Evolutionary conservation across 1,140 invertebrate genomes (phyloP).

Genomic region (Limonius californicus): DNA sequence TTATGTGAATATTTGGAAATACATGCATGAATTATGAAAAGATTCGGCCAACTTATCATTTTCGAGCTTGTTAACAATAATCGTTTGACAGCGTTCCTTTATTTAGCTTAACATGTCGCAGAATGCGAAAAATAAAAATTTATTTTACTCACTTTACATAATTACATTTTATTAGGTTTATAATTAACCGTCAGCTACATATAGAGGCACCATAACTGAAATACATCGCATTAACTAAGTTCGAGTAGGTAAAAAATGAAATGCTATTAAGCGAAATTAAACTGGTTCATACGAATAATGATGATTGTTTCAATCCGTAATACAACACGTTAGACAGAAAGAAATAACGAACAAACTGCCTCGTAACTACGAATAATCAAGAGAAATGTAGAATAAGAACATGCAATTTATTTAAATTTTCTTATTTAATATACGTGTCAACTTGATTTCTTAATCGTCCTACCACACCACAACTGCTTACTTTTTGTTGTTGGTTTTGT

Average conservation of each 20-base stretch:
- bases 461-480: background rate
- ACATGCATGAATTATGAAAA: background rate
- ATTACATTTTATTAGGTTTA: too few relatives aligned
- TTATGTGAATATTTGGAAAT: constrained; percentile 6
- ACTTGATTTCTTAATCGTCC: background rate
- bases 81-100: too few relatives aligned
- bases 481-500: background rate
- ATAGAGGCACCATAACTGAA: too few relatives aligned
- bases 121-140: background rate
- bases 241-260: background rate
- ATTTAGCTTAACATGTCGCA: too few relatives aligned
- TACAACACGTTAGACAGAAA: too few relatives aligned
- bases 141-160: too few relatives aligned
- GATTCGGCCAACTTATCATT: too few relatives aligned
- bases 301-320: too few relatives aligned
- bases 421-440: background rate
- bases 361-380: too few relatives aligned
- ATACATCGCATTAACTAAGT: background rate
- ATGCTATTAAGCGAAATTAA: background rate
- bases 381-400: background rate
- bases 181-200: too few relatives aligned
- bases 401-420: background rate
- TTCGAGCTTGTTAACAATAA: background rate
- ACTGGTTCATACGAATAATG: background rate
- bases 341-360: too few relatives aligned